Evolutionary conservation across 2,113 vertebrate genomes (phyloP).

Genomic region (Fregata magnificens): DNA sequence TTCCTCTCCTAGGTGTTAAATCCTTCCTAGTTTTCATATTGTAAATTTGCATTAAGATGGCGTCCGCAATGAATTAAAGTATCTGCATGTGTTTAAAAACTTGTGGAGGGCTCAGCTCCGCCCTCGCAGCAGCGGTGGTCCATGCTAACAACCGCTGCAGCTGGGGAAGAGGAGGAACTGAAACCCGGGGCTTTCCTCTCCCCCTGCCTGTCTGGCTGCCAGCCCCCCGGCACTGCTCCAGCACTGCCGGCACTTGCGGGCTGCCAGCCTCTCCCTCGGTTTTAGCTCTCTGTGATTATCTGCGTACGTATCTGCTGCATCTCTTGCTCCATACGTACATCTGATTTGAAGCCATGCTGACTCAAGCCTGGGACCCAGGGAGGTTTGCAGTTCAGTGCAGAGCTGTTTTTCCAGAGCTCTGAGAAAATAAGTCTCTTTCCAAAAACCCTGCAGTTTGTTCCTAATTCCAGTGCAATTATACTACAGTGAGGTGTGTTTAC

Average conservation of each 20-base stretch:
- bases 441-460: background rate
- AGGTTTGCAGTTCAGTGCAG: accelerated
- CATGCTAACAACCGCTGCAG: accelerated
- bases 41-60: background rate
- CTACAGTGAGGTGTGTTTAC: background rate
- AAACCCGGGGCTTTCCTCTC: background rate
- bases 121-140: accelerated
- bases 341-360: accelerated
- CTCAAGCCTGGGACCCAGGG: accelerated
- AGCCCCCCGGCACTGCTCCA: background rate
- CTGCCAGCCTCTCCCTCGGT: background rate
- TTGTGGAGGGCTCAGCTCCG: accelerated
- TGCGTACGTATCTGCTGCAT: accelerated
- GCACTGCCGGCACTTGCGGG: background rate
- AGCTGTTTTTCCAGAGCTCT: background rate
- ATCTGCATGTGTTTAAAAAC: background rate
- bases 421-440: background rate
- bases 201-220: background rate
- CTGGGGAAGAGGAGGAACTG: background rate
- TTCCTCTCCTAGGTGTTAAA: background rate
- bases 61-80: background rate
- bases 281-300: accelerated
- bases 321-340: accelerated
- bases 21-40: background rate
- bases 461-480: background rate